phyloP scores from a whole-genome alignment of 2,888 invertebrate genomes.

The Dione vanillae region DNA sequence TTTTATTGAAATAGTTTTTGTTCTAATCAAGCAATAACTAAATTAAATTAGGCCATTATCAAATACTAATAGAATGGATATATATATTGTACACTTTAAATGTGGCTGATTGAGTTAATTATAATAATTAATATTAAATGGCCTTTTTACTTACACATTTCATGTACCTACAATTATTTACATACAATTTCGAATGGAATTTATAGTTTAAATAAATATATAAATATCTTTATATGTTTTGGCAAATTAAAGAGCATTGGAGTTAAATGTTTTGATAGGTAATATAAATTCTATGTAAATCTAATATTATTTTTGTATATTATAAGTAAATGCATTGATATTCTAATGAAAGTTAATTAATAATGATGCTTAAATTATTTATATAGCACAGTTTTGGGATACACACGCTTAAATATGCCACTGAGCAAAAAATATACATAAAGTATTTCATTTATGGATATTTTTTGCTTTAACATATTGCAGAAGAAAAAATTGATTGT shows the following conservation, averaged over 20 bases:
- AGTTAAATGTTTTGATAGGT: neutral
- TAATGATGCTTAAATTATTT: neutral
- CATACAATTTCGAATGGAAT: no score
- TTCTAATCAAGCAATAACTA: no score
- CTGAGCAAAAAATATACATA: neutral
- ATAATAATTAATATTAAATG: neutral
- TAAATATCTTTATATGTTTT: no score
- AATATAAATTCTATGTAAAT: neutral
- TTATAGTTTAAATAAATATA: no score
- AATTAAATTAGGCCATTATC: no score
- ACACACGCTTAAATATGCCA: neutral
- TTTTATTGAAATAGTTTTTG: no score
- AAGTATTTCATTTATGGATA: neutral
- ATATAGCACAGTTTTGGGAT: neutral
- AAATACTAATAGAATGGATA: neutral
- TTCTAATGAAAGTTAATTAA: conserved; percentile 9
- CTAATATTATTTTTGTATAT: neutral
- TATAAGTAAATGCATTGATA: conserved; percentile 7
- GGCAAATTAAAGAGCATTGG: no score
- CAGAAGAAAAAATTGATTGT: no score
- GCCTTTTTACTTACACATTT: neutral
- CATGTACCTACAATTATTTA: no score
- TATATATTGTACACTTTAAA: neutral
- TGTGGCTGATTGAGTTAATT: neutral
- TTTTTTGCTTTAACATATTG: neutral